A percentile compares a stretch with the other conserved stretches of the same genome.
Evolutionary conservation across 1,140 invertebrate species (phyloP).

Genomic region (Drosophila triauraria): DNA sequence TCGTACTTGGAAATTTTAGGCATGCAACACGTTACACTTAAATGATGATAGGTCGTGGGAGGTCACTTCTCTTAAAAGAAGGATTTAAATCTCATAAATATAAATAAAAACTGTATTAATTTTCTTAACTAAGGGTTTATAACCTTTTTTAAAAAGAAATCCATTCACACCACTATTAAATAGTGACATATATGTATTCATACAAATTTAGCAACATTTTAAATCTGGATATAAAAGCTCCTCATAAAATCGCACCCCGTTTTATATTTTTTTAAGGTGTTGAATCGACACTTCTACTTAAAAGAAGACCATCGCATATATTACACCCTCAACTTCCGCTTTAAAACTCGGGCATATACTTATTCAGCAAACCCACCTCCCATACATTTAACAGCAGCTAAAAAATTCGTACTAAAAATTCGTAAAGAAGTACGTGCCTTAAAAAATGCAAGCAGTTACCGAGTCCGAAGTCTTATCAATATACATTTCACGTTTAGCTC

Average conservation of each 20-base stretch:
- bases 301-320: background rate
- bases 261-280: background rate
- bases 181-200: background rate
- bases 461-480: conserved; percentile 40
- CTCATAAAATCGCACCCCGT: background rate
- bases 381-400: conserved; percentile 14
- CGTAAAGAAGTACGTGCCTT: conserved; percentile 66
- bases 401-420: conserved; percentile 36
- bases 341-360: conserved; percentile 13
- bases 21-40: background rate
- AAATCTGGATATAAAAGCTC: background rate
- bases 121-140: background rate
- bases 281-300: background rate
- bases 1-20: background rate
- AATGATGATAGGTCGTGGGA: no score
- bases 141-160: background rate
- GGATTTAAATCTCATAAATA: background rate
- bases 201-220: background rate
- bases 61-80: background rate
- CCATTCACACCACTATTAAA: background rate
- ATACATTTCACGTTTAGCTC: conserved; percentile 66
- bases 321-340: conserved; percentile 30
- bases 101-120: background rate
- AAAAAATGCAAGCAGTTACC: conserved; percentile 47
- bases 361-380: conserved; percentile 18